Base-by-base conservation (phyloP, 2,888 invertebrate species). In the Microctonus aethiopoides region DNA sequence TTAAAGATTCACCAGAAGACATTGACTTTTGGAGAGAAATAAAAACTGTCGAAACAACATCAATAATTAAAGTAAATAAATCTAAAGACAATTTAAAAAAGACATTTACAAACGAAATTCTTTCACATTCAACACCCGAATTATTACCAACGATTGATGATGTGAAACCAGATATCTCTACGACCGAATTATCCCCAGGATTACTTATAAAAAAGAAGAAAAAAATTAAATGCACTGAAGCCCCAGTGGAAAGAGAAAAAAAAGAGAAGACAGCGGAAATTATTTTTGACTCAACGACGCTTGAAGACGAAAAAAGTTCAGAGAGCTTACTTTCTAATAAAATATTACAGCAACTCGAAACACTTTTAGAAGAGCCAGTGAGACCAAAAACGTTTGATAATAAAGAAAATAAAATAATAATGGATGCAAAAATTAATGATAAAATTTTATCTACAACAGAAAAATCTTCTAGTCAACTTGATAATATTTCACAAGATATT, bases 1-100 rank as follows among this genome's bases (percentile, higher is more conserved):
- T 16, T 10, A 66, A 70, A 32, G 60, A 66, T 70, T 60, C 76
- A 24, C 68, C 68, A 57, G 67, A 79, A 41, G 83, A 81, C 67
- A 82, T 86, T 68, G 86, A 86, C 74, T 86, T 86, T 75, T 86
- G 84, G 83, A 84, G 79, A 64, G 83, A 84, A 76, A 84, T 84
- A 11, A 71, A 65, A 57, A 10, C 65, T 1, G 57, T 57, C 11
- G 13, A 57, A 32, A 16, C 16, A 46, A 16, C 16, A 46, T 13
- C 16, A 46, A n/a, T 22, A 2, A 16, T 24, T 39, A 72, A 74
- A 63, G 57, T 46, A 32, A 41, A 22, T 11, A 56, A 69, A 24
- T 46, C 68, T 46, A 61, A 66, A 24, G 39, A 32, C 9, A 22
- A 51, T 22, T 7, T 13, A 7, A 54, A 41, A 16, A 66, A 56